A percentile compares a stretch with the other conserved stretches of the same genome.
Conservation (phyloP, 2,113 vertebrate species). For the Grus americana region DNA sequence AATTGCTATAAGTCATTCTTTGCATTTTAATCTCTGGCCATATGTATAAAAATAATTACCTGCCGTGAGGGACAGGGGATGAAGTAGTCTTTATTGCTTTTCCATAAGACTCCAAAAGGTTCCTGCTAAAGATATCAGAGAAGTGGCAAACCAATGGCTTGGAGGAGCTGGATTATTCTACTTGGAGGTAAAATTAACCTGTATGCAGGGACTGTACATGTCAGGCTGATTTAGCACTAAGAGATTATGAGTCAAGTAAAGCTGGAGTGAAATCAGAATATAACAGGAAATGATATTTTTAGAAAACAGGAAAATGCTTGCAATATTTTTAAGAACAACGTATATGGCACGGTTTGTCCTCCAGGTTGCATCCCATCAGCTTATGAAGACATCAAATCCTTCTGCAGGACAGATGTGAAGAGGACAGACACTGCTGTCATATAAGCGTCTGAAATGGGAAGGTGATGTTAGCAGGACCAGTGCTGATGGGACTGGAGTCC, state of each 20-base stretch:
- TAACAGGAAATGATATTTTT: not conserved
- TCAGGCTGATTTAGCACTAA: not conserved
- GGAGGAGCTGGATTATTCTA: not conserved
- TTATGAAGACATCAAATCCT: not conserved
- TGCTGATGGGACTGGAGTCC: not conserved
- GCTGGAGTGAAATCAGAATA: not conserved
- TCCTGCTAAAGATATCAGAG: not conserved
- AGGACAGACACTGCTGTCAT: not conserved
- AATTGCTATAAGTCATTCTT: constrained; percentile 47
- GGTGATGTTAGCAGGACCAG: not conserved
- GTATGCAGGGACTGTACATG: not conserved
- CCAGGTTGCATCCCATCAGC: not conserved
- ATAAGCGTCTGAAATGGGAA: not conserved
- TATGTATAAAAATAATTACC: constrained; percentile 51
- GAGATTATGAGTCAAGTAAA: not conserved
- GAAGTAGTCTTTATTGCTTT: constrained; percentile 6
- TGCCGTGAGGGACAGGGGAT: constrained; percentile 51
- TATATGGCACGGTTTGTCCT: not conserved
- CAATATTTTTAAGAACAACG: not conserved
- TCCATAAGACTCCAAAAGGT: not conserved
- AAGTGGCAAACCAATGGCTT: not conserved
- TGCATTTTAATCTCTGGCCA: constrained; percentile 56
- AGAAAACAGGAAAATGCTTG: not conserved
- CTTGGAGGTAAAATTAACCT: not conserved
- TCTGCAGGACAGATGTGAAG: not conserved